phyloP scores from a whole-genome alignment of 2,113 vertebrate genomes.

The Blennius ocellaris region DNA sequence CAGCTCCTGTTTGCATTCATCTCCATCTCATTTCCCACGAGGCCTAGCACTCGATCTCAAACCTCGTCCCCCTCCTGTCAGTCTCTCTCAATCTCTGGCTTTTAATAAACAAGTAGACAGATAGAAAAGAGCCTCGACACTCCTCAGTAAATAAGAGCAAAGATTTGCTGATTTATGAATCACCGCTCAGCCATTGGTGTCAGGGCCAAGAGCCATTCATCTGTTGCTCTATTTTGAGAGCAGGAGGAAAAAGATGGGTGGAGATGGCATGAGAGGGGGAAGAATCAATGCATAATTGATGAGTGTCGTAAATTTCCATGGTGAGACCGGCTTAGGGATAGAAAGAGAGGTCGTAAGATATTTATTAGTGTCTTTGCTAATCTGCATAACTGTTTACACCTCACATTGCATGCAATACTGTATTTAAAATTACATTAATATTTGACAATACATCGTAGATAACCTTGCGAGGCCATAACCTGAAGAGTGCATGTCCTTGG shows the following conservation, averaged over 20 bases:
- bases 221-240: conserved; percentile 42
- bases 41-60: conserved; percentile 33
- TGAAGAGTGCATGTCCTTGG: neutral
- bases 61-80: conserved; percentile 15
- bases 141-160: conserved; percentile 48
- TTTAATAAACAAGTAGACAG: conserved; percentile 18
- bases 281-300: conserved; percentile 72
- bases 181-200: conserved; percentile 22
- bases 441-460: neutral
- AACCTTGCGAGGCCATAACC: neutral
- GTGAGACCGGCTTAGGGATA: conserved; percentile 20
- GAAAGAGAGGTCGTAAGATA: conserved; percentile 34
- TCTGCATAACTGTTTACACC: neutral
- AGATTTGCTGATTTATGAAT: conserved; percentile 52
- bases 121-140: conserved; percentile 22
- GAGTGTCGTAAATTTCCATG: conserved; percentile 51
- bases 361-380: conserved; percentile 7
- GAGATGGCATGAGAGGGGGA: conserved; percentile 25
- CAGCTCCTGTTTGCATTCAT: conserved; percentile 24
- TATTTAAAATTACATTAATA: conserved; percentile 4
- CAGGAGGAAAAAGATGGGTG: conserved; percentile 30
- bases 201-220: conserved; percentile 22
- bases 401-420: neutral
- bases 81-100: conserved; percentile 21
- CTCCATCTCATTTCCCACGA: conserved; percentile 37